Evolutionary conservation across 2,888 invertebrate genomes (phyloP).

Genomic region (Ceriagrion tenellum): DNA sequence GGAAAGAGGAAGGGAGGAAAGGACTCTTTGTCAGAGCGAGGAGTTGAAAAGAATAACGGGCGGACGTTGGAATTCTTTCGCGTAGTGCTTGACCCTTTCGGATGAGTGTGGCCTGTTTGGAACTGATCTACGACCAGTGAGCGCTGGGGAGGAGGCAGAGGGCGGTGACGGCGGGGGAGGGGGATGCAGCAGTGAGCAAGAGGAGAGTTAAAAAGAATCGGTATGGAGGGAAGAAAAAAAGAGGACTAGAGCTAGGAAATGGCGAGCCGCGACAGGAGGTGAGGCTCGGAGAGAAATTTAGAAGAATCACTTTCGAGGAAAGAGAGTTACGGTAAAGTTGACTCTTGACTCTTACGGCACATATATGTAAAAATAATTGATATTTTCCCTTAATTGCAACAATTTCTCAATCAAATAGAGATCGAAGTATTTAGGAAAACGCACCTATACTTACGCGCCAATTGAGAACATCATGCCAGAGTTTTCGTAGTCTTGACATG

Average conservation of each 20-base stretch:
- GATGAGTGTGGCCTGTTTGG: constrained; percentile 56
- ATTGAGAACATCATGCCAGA: too few relatives aligned
- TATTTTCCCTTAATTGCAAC: too few relatives aligned
- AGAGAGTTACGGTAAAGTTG: neutral
- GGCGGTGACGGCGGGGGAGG: neutral
- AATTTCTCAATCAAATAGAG: too few relatives aligned
- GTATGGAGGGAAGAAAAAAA: neutral
- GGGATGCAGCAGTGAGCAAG: too few relatives aligned
- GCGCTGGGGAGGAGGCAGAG: neutral
- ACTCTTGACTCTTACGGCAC: neutral
- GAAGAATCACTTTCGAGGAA: neutral
- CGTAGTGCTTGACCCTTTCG: constrained; percentile 52
- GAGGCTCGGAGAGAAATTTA: neutral
- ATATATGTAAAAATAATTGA: too few relatives aligned
- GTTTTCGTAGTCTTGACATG: too few relatives aligned
- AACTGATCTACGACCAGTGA: constrained; percentile 53
- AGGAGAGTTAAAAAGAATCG: neutral
- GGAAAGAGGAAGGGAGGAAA: neutral
- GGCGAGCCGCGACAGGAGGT: neutral
- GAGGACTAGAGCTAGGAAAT: neutral
- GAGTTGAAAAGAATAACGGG: constrained; percentile 54
- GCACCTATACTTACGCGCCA: too few relatives aligned
- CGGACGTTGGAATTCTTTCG: constrained; percentile 45
- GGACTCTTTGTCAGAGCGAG: constrained; percentile 54
- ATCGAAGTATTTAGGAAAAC: too few relatives aligned